Percentiles rank a stretch among this genome's conserved stretches.
Evolutionary conservation across 1,140 invertebrate genomes (phyloP).

Genomic region (Antheraea pernyi): DNA sequence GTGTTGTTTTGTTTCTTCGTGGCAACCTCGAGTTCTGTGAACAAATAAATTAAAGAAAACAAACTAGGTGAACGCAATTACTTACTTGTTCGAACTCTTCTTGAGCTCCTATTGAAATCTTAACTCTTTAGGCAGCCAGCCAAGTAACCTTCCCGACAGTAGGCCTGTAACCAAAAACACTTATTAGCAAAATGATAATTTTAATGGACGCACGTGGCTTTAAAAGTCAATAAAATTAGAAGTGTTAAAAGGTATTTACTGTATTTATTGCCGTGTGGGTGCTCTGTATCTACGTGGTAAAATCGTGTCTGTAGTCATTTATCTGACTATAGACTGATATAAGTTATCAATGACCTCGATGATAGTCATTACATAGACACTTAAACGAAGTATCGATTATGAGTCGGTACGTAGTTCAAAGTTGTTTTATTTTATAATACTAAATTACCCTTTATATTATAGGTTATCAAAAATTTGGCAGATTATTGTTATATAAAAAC

Average conservation of each 20-base stretch:
- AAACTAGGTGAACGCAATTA: slow-evolving; percentile 48
- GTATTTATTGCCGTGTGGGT: no score
- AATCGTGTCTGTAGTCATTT: background rate
- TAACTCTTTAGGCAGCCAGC: slow-evolving; percentile 66
- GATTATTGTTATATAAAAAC: no score
- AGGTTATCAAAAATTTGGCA: no score
- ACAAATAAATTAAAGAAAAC: slow-evolving; percentile 38
- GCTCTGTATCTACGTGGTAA: slow-evolving; percentile 1
- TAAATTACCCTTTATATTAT: no score
- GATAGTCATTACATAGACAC: background rate
- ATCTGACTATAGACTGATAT: no score
- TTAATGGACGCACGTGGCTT: background rate
- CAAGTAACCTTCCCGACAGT: slow-evolving; percentile 53
- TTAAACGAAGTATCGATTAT: background rate
- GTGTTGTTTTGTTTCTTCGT: background rate
- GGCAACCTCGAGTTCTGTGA: slow-evolving; percentile 32
- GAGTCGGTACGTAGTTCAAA: background rate
- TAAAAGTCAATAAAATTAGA: no score
- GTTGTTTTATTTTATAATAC: no score
- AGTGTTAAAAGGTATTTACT: no score
- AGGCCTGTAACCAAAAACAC: slow-evolving; percentile 67
- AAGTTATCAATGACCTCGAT: slow-evolving; percentile 4
- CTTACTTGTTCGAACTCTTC: slow-evolving; percentile 76
- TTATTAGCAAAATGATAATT: background rate
- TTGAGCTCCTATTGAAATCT: slow-evolving; percentile 71